Evolutionary conservation across 2,888 invertebrate species (phyloP).

Genomic region (Colostygia pectinataria): DNA sequence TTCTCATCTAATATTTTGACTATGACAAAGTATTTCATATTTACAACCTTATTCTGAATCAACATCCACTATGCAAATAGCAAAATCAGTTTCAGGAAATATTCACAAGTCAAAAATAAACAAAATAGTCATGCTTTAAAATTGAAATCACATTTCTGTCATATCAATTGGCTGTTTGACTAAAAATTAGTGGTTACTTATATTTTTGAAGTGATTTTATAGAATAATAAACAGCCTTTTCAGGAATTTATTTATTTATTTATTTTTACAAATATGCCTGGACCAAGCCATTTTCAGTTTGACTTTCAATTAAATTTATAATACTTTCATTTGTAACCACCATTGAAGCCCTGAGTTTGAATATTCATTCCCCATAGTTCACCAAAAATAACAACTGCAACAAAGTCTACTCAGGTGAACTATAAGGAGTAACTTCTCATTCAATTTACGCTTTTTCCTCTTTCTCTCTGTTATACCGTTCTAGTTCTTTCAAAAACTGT

Average conservation of each 20-base stretch:
- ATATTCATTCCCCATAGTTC: slow-evolving; percentile 4
- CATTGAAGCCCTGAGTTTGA: slow-evolving; percentile 25
- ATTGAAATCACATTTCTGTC: slow-evolving; percentile 66
- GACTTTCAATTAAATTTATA: slow-evolving; percentile 6
- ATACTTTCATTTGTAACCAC: slow-evolving; percentile 27
- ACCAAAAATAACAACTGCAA: no score
- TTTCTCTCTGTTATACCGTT: slow-evolving; percentile 95
- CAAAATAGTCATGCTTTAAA: slow-evolving; percentile 47
- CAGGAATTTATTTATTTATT: neutral
- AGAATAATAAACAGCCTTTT: slow-evolving; percentile 4
- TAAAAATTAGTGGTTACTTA: slow-evolving; percentile 42
- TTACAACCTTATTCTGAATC: slow-evolving; percentile 38
- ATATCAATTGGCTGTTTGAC: slow-evolving; percentile 38
- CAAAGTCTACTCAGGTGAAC: no score
- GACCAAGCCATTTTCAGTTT: neutral
- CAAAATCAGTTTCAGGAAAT: slow-evolving; percentile 33
- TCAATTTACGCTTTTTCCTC: slow-evolving; percentile 91
- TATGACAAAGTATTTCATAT: slow-evolving; percentile 39
- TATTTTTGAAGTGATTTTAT: slow-evolving; percentile 1
- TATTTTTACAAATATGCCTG: neutral
- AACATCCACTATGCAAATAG: slow-evolving; percentile 26
- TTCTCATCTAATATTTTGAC: slow-evolving; percentile 44
- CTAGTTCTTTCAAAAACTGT: slow-evolving; percentile 93
- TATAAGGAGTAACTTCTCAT: no score
- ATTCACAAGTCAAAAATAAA: slow-evolving; percentile 42